Percentiles rank a stretch among this genome's conserved stretches.
These are phyloP conservation scores for Lamellibrachia luymesi DNA, from an alignment of 1,140 invertebrate species.

Conservation along the genomic window DNA sequence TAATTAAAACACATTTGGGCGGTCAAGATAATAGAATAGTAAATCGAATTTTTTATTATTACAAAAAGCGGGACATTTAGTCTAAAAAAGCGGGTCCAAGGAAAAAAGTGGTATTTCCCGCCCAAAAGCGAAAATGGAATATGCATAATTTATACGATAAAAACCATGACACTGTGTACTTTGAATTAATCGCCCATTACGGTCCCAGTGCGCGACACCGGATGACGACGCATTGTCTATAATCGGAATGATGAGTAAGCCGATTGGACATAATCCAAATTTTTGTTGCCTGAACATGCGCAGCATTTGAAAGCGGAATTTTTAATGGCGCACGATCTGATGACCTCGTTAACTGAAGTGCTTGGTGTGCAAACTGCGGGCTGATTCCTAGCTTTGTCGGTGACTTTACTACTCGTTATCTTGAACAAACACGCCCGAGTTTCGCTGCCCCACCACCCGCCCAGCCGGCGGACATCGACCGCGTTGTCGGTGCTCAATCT, in stretches of 20 bases:
- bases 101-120: too few species aligned
- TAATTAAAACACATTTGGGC: too few species aligned
- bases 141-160: too few species aligned
- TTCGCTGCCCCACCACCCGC: not conserved
- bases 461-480: not conserved
- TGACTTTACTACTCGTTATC: not conserved
- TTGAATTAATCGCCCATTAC: too few species aligned
- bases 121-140: too few species aligned
- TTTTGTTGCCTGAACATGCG: not conserved
- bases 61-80: too few species aligned
- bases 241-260: not conserved
- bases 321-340: not conserved
- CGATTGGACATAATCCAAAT: not conserved
- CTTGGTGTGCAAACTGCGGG: not conserved
- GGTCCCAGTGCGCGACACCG: not conserved
- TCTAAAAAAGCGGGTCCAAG: too few species aligned
- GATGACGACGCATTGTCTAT: not conserved
- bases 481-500: not conserved
- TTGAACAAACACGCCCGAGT: not conserved
- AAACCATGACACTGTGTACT: too few species aligned
- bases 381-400: not conserved
- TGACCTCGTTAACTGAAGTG: not conserved
- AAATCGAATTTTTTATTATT: too few species aligned
- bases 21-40: too few species aligned
- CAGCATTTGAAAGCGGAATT: not conserved